Percentiles rank a stretch among this genome's conserved stretches.
Evolutionary conservation across 2,888 invertebrate species (phyloP).

Genomic region (Bugulina stolonifera): DNA sequence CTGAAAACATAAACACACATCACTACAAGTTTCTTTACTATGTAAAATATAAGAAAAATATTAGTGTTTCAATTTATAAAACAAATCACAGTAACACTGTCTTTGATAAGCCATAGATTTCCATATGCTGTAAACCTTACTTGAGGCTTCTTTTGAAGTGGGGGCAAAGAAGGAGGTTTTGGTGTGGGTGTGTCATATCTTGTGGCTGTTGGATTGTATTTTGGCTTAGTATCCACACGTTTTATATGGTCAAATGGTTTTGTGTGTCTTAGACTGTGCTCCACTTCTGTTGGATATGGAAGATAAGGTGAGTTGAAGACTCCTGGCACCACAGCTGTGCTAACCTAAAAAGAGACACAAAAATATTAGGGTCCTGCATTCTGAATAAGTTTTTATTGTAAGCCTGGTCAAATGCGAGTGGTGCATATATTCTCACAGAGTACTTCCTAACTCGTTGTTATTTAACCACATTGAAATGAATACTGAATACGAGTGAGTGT

Average conservation of each 20-base stretch:
- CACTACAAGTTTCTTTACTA: too few relatives aligned
- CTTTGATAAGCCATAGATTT: too few relatives aligned
- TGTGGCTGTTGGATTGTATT: conserved; percentile 44
- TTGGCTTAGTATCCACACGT: conserved; percentile 32
- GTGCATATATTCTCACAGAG: too few relatives aligned
- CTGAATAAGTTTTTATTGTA: too few relatives aligned
- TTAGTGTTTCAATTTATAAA: background rate
- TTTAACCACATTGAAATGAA: too few relatives aligned
- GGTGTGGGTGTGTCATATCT: conserved; percentile 41
- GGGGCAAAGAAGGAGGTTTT: conserved; percentile 38
- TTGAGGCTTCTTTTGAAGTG: conserved; percentile 45
- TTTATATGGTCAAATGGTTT: conserved; percentile 40
- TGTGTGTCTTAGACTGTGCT: conserved; percentile 40
- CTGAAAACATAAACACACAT: too few relatives aligned
- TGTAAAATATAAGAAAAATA: background rate
- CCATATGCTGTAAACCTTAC: conserved; percentile 32
- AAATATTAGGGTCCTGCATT: too few relatives aligned
- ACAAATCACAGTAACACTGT: background rate
- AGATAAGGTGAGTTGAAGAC: conserved; percentile 50
- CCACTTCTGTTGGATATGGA: conserved; percentile 44
- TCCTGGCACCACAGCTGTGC: conserved; percentile 50
- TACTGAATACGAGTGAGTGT: too few relatives aligned
- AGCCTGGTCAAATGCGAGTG: too few relatives aligned
- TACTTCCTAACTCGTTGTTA: too few relatives aligned
- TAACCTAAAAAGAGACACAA: conserved; percentile 28